A percentile compares a stretch with the other conserved stretches of the same genome.
Evolutionary conservation across 2,113 vertebrate species (phyloP).

Genomic region (Mastomys coucha): DNA sequence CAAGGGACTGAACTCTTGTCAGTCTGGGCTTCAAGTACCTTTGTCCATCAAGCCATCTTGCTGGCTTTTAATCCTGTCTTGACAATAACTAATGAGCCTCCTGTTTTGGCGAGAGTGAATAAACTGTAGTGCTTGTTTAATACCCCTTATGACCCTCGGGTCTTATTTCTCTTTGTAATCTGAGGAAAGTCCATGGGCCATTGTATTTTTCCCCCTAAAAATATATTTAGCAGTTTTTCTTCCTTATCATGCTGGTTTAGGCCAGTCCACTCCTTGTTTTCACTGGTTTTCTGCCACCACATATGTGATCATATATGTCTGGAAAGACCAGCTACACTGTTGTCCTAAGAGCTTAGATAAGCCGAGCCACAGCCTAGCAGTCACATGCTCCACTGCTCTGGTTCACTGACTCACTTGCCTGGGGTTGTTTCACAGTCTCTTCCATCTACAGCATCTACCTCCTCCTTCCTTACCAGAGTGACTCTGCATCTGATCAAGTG

Average conservation of each 20-base stretch:
- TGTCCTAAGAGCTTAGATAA: not conserved
- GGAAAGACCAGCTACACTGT: not conserved
- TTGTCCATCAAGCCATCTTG: not conserved
- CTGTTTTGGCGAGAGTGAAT: not conserved
- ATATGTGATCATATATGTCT: not conserved
- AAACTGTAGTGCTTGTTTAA: not conserved
- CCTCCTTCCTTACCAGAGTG: not conserved
- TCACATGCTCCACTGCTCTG: not conserved
- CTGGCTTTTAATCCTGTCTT: not conserved
- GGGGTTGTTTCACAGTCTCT: not conserved
- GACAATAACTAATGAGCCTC: not conserved
- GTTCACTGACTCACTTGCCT: not conserved
- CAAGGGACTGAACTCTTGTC: not conserved
- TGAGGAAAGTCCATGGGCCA: not conserved
- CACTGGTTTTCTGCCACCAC: not conserved
- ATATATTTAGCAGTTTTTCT: not conserved
- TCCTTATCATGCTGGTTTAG: not conserved
- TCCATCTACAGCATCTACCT: not conserved
- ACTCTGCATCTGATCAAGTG: not conserved
- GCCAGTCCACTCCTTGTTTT: not conserved
- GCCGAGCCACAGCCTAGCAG: not conserved
- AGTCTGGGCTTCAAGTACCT: not conserved
- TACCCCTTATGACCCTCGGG: not conserved
- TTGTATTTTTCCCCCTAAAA: constrained; percentile 42
- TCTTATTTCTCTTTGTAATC: not conserved